Conservation (phyloP, 2,888 invertebrate genomes). For the Parasteatoda lunata region DNA sequence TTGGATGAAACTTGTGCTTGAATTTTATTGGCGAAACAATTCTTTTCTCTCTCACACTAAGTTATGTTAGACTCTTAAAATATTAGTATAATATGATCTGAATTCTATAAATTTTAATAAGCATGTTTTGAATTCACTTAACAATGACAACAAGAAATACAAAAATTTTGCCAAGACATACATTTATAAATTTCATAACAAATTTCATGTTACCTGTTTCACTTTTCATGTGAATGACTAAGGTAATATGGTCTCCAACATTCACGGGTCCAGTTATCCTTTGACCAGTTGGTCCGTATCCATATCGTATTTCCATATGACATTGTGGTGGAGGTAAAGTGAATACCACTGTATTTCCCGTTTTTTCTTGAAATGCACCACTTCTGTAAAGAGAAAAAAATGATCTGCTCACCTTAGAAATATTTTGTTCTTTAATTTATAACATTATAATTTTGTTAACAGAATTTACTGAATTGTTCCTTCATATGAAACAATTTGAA, state of each 20-base stretch:
- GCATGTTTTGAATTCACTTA: too few species aligned
- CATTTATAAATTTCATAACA: not conserved
- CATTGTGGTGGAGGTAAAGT: slow-evolving; percentile 94
- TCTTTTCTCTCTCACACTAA: too few species aligned
- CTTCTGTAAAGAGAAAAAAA: slow-evolving; percentile 24
- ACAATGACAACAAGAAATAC: too few species aligned
- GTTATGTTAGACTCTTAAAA: too few species aligned
- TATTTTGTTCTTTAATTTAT: not conserved
- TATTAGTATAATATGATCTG: too few species aligned
- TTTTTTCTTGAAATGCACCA: slow-evolving; percentile 77
- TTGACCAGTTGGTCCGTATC: slow-evolving; percentile 89
- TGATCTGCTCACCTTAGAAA: not conserved
- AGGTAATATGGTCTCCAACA: slow-evolving; percentile 91
- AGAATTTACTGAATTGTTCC: too few species aligned
- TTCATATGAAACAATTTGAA: too few species aligned
- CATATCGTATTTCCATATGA: slow-evolving; percentile 95
- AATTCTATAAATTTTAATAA: too few species aligned
- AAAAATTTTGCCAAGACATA: too few species aligned
- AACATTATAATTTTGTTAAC: too few species aligned
- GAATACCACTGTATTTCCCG: slow-evolving; percentile 95
- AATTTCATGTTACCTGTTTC: slow-evolving; percentile 83
- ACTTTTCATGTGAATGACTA: slow-evolving; percentile 95
- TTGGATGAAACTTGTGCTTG: too few species aligned
- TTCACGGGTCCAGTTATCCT: slow-evolving; percentile 91
- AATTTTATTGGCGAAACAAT: too few species aligned